Evolutionary conservation across 2,113 vertebrate genomes (phyloP), one percentile per base, ranked within the genome.

Genomic region (Xiphias gladius): DNA sequence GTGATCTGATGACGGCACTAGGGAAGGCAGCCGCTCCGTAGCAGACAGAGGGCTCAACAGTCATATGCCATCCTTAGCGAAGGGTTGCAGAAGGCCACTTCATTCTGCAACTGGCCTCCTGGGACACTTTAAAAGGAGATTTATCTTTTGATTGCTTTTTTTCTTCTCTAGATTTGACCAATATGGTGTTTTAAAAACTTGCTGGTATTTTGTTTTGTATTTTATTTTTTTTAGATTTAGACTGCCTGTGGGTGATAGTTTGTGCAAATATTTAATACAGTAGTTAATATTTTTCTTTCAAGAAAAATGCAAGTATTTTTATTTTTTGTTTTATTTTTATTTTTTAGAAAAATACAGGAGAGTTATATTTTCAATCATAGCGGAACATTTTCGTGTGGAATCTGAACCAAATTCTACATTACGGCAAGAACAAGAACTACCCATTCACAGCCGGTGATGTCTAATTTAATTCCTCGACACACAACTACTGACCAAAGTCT

Each of bases 61-160:
- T 24, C 68, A 80, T 35, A 16, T 48, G 71, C 54, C 76, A 22
- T 75, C 35, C 41, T 77, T 30, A 48, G 55, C n/a, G 52, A 48
- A 73, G 66, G 26, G 63, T 68, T 55, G 22, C 14, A 76, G 63
- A 54, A 55, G 14, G 70, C 62, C 43, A 55, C 68, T 61, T 41
- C 28, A 37, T 32, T 72, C 46, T 50, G 16, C 50, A 61, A 52
- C 75, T 77, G 41, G 54, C 41, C 30, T 54, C 83, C 43, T 79
- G 55, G 58, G 55, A 86, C 78, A 80, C 76, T 80, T 83, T 57
- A 24, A 81, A 39, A 43, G 7, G 22, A 16, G 14, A 12, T 17
- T 77, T 35, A 16, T 30, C 3, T 32, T 2, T 37, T 7, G 20
- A 35, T 6, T 35, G 3, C 32, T 35, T 35, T 70, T 22, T 39